Base-by-base conservation (phyloP, 2,113 vertebrate species). In the Notothenia coriiceps region DNA sequence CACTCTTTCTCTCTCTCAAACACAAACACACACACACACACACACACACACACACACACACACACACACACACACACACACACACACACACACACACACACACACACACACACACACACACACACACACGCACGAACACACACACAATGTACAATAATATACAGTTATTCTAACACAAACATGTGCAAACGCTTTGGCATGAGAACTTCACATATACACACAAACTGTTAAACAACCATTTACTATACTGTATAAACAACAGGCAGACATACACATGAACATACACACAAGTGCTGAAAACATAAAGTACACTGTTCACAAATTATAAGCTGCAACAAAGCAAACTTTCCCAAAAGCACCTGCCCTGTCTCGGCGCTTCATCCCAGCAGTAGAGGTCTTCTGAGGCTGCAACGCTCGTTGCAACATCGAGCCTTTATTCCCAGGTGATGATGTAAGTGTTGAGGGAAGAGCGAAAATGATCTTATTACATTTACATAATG, bases 401-500 rank as follows among this genome's bases (percentile, higher is more conserved):
- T 77, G 57, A 82, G 87, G 84, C 74, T 63, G 69, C 52, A 8
- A 44, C 6, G 5, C 8, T 15, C 20, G 74, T 92, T 87, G 74
- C 74, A 84, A 84, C 81, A 85, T 79, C n/a, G 0, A 75, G 60
- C 50, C 51, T 81, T 79, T 89, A 79, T 86, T 91, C 85, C 88
- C 90, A 89, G 86, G 77, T 93, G 91, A 88, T 93, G 86, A 92
- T 93, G 88, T 90, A 91, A 93, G 83, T 47, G 84, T 55, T 81
- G 80, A 88, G 57, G 68, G 85, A 91, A 85, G 90, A 90, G 85
- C 17, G 52, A 87, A 90, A 92, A 88, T 81, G 69, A 91, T 91
- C 82, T 83, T 67, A 89, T 88, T 90, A 64, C 88, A 92, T 94
- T 89, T 91, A 89, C 87, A 92, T 93, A 93, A 94, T 93, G 88